Conservation (phyloP, 2,113 vertebrate species). For the Rhinoderma darwinii region DNA sequence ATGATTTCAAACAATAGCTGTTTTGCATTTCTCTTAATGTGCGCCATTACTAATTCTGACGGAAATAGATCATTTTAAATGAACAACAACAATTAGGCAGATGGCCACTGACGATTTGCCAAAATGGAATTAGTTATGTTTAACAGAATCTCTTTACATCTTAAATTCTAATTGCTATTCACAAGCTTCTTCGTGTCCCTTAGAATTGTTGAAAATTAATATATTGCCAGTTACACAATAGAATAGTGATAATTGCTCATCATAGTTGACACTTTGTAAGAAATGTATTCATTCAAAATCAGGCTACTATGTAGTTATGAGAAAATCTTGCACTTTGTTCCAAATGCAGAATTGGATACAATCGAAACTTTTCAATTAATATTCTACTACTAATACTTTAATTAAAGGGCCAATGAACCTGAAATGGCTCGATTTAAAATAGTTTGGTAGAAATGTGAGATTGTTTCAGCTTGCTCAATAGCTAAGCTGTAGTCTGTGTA, state of each 20-base stretch:
- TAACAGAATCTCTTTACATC: constrained; percentile 64
- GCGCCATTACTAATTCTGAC: constrained; percentile 66
- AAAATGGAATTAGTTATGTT: constrained; percentile 62
- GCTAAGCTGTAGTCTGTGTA: background rate
- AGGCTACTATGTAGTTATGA: constrained; percentile 3
- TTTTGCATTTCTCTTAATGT: constrained; percentile 67
- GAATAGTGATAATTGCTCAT: constrained; percentile 58
- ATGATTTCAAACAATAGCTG: constrained; percentile 59
- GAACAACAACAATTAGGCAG: constrained; percentile 66
- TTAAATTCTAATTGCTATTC: constrained; percentile 64
- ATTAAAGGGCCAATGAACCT: background rate
- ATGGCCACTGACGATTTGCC: constrained; percentile 66
- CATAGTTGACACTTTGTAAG: constrained; percentile 53
- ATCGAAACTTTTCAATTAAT: constrained; percentile 25
- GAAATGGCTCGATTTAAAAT: background rate
- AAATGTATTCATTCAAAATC: constrained; percentile 37
- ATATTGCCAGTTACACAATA: constrained; percentile 58
- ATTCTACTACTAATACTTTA: background rate
- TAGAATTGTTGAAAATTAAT: constrained; percentile 55
- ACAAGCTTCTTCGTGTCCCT: constrained; percentile 62
- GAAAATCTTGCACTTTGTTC: constrained; percentile 12
- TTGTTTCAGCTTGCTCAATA: background rate
- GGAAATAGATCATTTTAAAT: constrained; percentile 62
- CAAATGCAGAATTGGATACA: background rate
- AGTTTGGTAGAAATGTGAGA: background rate